These are phyloP conservation scores for Chouioia cunea DNA, from an alignment of 2,888 invertebrate species.

Conservation along the genomic window DNA sequence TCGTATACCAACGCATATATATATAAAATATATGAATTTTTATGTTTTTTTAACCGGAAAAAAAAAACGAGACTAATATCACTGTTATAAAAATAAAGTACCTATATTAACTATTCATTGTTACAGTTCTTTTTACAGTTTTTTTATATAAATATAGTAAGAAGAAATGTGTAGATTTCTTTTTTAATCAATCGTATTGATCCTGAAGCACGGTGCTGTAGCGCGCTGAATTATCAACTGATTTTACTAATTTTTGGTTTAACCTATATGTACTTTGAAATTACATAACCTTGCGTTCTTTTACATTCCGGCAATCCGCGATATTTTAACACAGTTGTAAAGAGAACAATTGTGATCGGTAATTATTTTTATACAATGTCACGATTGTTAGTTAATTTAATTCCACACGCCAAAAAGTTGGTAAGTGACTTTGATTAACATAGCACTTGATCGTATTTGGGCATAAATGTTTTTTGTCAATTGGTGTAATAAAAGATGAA, in stretches of 20 bases:
- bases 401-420: constrained; percentile 55
- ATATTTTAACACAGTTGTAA: background rate
- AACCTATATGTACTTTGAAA: constrained; percentile 9
- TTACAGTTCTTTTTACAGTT: no score
- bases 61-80: constrained; percentile 34
- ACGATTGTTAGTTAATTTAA: constrained; percentile 56
- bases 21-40: constrained; percentile 30
- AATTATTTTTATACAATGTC: constrained; percentile 54
- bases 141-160: no score
- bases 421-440: constrained; percentile 51
- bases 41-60: constrained; percentile 37
- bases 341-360: constrained; percentile 13
- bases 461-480: background rate
- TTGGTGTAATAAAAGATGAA: constrained; percentile 3
- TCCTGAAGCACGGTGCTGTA: no score
- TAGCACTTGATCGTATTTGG: background rate
- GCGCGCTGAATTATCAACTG: no score
- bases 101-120: constrained; percentile 40
- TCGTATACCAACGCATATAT: constrained; percentile 30
- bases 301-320: constrained; percentile 24
- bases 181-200: no score
- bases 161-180: no score
- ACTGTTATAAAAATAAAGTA: constrained; percentile 46
- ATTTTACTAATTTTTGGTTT: no score
- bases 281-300: constrained; percentile 38